Base-by-base conservation (phyloP, 2,113 vertebrate species). In the Alligator mississippiensis region DNA sequence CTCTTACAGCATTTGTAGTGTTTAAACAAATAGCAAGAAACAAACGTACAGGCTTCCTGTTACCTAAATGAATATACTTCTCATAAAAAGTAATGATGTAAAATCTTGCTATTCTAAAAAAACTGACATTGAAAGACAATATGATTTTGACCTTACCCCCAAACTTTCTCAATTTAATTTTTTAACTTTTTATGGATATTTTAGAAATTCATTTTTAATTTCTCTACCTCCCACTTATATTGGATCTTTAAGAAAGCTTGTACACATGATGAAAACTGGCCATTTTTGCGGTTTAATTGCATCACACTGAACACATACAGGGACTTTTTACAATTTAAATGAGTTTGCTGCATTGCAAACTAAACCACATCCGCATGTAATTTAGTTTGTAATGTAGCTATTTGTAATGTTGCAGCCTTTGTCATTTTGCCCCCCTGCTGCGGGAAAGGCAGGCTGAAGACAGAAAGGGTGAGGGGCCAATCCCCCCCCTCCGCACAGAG, bases 1-100 rank as follows among this genome's bases (percentile, higher is more conserved):
- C 22, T 95, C 54, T 94, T 90, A 93, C 63, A 90, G 77, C 92
- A 86, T 79, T 92, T 97, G 88, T 84, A 95, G 77, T 87, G 70
- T 77, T 59, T 89, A 78, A 92, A 83, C 47, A 64, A 96, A 74
- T 58, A 92, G 80, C 34, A 83, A 19, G 6, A 61, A 62, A 4
- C 0, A 74, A 90, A 62, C n/a, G 83, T 63, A 75, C 16, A 60
- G 58, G 16, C 14, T 6, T 8, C 68, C 85, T 84, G 88, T 92
- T 84, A 84, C 27, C 11, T 55, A 75, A 80, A 91, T 78, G 77
- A 88, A 47, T 38, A 91, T 17, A 61, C 0, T 1, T 34, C 90
- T 90, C 4, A 58, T 58, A 28, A 63, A 58, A 22, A 8, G 14
- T 28, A 85, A 88, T 83, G 2, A 78, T 1, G 63, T 14, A 76